Percentiles rank a stretch among this genome's conserved stretches.
Evolutionary conservation across 2,113 vertebrate species (phyloP).

Genomic region (Sturnira hondurensis): DNA sequence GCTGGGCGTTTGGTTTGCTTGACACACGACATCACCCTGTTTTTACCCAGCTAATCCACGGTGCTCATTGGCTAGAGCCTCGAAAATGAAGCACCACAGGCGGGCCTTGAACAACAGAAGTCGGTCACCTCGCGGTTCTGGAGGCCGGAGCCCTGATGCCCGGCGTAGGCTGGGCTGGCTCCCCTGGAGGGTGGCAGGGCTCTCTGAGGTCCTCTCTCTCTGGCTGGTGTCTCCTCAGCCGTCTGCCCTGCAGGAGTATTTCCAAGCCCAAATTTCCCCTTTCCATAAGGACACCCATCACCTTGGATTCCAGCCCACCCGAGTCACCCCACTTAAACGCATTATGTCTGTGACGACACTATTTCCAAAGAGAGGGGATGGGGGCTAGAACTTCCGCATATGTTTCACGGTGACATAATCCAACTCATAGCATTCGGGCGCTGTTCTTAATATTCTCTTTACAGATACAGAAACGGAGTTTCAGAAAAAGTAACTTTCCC

Average conservation of each 20-base stretch:
- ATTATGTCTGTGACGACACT: background rate
- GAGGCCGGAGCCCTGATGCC: background rate
- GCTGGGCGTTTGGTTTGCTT: background rate
- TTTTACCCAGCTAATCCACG: background rate
- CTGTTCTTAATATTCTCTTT: background rate
- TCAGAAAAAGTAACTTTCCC: background rate
- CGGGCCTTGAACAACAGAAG: background rate
- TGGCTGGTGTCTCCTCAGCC: background rate
- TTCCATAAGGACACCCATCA: background rate
- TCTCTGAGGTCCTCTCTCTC: background rate
- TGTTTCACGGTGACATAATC: background rate
- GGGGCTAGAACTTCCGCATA: background rate
- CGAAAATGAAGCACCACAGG: background rate
- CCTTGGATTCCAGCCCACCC: background rate
- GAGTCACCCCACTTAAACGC: background rate
- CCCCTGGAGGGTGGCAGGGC: background rate
- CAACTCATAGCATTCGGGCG: background rate
- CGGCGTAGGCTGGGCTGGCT: background rate
- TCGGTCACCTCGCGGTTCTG: background rate
- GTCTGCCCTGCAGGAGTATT: background rate
- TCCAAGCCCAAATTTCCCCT: background rate
- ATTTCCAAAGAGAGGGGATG: background rate
- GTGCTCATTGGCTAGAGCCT: background rate
- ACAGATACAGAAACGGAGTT: background rate
- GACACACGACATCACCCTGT: background rate